Evolutionary conservation across 2,888 invertebrate species (phyloP).

Genomic region (Eupithecia subfuscata): DNA sequence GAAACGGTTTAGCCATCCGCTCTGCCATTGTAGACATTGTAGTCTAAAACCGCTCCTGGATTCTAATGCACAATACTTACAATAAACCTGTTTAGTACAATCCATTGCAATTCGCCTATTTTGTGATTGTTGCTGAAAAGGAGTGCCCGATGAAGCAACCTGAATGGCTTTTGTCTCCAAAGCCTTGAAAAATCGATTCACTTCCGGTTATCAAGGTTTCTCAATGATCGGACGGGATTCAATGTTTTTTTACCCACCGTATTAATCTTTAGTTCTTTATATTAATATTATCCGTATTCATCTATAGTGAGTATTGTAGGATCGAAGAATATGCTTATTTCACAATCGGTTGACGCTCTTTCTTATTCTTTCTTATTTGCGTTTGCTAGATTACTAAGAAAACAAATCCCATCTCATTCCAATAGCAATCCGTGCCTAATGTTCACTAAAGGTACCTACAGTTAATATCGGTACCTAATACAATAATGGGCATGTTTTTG

Average conservation of each 20-base stretch:
- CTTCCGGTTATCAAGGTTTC: slow-evolving; percentile 20
- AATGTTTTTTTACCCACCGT: neutral
- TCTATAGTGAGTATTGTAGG: neutral
- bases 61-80: slow-evolving; percentile 21
- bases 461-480: neutral
- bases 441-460: neutral
- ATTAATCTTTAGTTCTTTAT: neutral
- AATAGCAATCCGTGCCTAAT: neutral
- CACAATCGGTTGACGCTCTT: no score
- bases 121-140: slow-evolving; percentile 23
- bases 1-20: neutral
- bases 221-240: neutral
- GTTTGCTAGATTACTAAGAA: neutral
- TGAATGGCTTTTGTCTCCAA: slow-evolving; percentile 40
- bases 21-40: slow-evolving; percentile 22
- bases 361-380: no score
- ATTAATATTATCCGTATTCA: neutral
- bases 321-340: neutral
- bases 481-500: neutral
- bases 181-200: slow-evolving; percentile 38
- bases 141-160: slow-evolving; percentile 29
- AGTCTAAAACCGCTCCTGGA: slow-evolving; percentile 32
- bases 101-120: slow-evolving; percentile 36
- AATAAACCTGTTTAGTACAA: slow-evolving; percentile 16
- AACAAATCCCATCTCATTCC: neutral